Evolutionary conservation across 2,797 vertebrate genomes (phyloP).

Genomic region (Xyrichtys novacula): DNA sequence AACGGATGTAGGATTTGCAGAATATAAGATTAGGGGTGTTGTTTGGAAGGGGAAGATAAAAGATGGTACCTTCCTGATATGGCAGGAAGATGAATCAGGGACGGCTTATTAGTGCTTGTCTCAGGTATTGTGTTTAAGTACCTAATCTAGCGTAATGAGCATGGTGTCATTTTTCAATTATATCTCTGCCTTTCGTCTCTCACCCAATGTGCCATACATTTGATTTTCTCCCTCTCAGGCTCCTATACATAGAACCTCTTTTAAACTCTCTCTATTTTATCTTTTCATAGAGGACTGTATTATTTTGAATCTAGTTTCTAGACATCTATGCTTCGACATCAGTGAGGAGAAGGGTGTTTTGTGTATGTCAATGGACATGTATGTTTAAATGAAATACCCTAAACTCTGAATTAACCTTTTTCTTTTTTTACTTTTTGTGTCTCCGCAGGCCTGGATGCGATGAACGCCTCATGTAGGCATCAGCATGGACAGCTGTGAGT

Average conservation of each 20-base stretch:
- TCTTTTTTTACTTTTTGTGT: slow-evolving; percentile 59
- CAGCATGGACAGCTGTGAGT: slow-evolving; percentile 99
- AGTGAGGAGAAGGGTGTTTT: slow-evolving; percentile 26
- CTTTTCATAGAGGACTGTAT: slow-evolving; percentile 43
- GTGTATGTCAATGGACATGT: slow-evolving; percentile 6
- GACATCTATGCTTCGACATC: slow-evolving; percentile 43
- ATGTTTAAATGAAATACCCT: slow-evolving; percentile 12
- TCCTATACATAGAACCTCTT: slow-evolving; percentile 53
- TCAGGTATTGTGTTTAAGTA: slow-evolving; percentile 88
- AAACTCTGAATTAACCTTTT: slow-evolving; percentile 65
- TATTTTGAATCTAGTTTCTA: slow-evolving; percentile 18
- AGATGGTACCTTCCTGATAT: slow-evolving; percentile 86
- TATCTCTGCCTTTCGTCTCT: slow-evolving; percentile 81
- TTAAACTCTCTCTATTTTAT: slow-evolving; percentile 52
- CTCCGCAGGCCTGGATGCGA: slow-evolving; percentile 96
- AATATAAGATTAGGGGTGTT: slow-evolving; percentile 85
- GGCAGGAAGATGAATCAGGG: slow-evolving; percentile 86
- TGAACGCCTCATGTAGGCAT: slow-evolving; percentile 98
- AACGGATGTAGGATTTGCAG: slow-evolving; percentile 86
- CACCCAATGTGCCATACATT: slow-evolving; percentile 73
- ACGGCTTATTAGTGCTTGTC: slow-evolving; percentile 87
- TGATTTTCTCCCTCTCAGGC: slow-evolving; percentile 61
- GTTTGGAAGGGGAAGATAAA: slow-evolving; percentile 89
- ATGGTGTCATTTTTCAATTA: slow-evolving; percentile 85
- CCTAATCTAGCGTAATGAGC: slow-evolving; percentile 88